phyloP scores from a whole-genome alignment of 2,797 vertebrate species.

The Siniperca scherzeri region DNA sequence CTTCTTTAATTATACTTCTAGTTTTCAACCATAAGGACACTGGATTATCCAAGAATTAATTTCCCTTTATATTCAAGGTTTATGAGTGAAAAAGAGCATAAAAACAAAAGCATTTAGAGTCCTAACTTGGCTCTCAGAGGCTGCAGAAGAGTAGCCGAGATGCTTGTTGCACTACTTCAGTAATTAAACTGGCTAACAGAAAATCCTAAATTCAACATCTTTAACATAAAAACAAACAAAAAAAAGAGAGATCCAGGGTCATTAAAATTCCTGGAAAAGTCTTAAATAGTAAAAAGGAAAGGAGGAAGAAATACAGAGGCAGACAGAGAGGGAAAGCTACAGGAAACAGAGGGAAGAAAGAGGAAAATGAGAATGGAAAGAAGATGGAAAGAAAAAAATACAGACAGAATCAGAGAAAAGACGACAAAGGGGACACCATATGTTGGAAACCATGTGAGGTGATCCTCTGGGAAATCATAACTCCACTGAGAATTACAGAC shows the following conservation, averaged over 20 bases:
- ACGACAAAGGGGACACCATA: constrained; percentile 3
- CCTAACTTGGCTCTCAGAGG: background rate
- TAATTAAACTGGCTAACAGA: background rate
- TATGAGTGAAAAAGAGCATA: background rate
- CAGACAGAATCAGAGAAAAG: background rate
- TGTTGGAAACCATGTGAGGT: constrained; percentile 1
- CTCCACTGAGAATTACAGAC: background rate
- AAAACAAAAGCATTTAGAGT: background rate
- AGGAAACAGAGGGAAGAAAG: background rate
- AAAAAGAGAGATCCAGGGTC: background rate
- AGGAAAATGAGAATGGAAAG: background rate
- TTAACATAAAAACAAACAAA: background rate
- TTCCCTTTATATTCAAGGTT: background rate
- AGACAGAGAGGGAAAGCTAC: background rate
- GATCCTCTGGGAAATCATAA: constrained; percentile 38
- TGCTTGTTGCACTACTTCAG: background rate
- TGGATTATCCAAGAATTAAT: background rate
- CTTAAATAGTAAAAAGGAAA: background rate
- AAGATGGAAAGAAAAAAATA: background rate
- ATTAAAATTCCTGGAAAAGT: constrained; percentile 17
- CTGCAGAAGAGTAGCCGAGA: background rate
- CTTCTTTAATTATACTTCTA: background rate
- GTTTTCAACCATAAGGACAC: background rate
- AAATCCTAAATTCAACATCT: background rate
- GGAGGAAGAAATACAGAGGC: background rate